These are phyloP conservation scores for Pterophyllum scalare DNA, from an alignment of 2,113 vertebrate genomes.

Conservation along the genomic window DNA sequence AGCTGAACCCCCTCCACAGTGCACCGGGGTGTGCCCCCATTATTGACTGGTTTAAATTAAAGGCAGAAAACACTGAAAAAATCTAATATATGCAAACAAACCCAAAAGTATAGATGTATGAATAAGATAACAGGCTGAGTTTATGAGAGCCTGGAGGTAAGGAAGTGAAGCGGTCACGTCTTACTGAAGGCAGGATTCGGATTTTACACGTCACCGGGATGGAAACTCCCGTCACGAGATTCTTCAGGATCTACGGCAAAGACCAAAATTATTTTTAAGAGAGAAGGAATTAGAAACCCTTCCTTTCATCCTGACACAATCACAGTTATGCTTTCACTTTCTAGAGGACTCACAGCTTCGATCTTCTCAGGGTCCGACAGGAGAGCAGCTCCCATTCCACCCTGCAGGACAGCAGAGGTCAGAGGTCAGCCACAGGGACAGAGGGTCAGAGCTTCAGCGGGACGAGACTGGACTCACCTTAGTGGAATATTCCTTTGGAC, in stretches of 20 bases:
- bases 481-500: slow-evolving; percentile 98
- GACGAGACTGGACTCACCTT: slow-evolving; percentile 83
- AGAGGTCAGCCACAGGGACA: slow-evolving; percentile 22
- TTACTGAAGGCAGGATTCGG: slow-evolving; percentile 91
- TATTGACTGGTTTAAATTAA: too few species aligned
- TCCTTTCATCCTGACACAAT: not conserved
- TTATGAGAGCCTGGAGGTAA: not conserved
- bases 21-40: not conserved
- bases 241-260: slow-evolving; percentile 86
- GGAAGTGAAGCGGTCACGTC: slow-evolving; percentile 18
- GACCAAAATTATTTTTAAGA: too few species aligned
- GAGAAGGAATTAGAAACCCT: not conserved
- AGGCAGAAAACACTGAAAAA: not conserved
- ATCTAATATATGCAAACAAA: too few species aligned
- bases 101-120: not conserved
- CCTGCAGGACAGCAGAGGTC: slow-evolving; percentile 77
- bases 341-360: slow-evolving; percentile 85
- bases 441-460: not conserved
- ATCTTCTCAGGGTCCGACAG: slow-evolving; percentile 94
- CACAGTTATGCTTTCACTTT: too few species aligned
- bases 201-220: slow-evolving; percentile 97
- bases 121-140: not conserved
- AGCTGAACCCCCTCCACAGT: not conserved
- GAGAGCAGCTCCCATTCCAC: slow-evolving; percentile 98
- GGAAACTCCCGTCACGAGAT: slow-evolving; percentile 87